These are phyloP conservation scores for Saccostrea glomerata DNA, from an alignment of 1,140 invertebrate genomes.

Conservation along the genomic window DNA sequence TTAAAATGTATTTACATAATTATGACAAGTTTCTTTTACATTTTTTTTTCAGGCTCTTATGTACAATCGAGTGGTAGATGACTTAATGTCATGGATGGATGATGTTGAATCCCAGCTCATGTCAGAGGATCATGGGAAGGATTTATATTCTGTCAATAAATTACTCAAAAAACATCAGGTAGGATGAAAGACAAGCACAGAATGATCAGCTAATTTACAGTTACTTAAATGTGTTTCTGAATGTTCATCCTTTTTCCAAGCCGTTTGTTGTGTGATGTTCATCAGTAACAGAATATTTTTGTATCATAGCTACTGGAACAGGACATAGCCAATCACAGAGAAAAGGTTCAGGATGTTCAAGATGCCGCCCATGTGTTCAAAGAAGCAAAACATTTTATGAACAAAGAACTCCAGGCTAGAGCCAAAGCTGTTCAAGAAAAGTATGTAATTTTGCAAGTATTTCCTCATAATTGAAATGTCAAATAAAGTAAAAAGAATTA, in stretches of 20 bases:
- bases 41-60: conserved; percentile 65
- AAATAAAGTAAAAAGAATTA: no score
- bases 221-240: no score
- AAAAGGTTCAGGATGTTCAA: conserved; percentile 93
- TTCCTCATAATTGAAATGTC: no score
- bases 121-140: conserved; percentile 98
- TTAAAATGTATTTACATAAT: no score
- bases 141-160: conserved; percentile 96
- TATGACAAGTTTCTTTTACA: not conserved
- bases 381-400: conserved; percentile 96
- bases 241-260: no score
- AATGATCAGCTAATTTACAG: not conserved
- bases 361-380: conserved; percentile 94
- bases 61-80: conserved; percentile 85
- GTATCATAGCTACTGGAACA: conserved; percentile 87
- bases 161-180: conserved; percentile 97
- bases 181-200: not conserved
- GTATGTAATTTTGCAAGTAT: conserved; percentile 77
- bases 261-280: no score
- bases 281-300: not conserved
- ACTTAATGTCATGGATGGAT: conserved; percentile 97
- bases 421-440: conserved; percentile 80
- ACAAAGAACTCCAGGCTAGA: conserved; percentile 94
- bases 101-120: conserved; percentile 97
- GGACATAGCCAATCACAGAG: conserved; percentile 94